A percentile compares a stretch with the other conserved stretches of the same genome.
Evolutionary conservation across 1,140 invertebrate species (phyloP).

Genomic region (Camponotus pennsylvanicus): DNA sequence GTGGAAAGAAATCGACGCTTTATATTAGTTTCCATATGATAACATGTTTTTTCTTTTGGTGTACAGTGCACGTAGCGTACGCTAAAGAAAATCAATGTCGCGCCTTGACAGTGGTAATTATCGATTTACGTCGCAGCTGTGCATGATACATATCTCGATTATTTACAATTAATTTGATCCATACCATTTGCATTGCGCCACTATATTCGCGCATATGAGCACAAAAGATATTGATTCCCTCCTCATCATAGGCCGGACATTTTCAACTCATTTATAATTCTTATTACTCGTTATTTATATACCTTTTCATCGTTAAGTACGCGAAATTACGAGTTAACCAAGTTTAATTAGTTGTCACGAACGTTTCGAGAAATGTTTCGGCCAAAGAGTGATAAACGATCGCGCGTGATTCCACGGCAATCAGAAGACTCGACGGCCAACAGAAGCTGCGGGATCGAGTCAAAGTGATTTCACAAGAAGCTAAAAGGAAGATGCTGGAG

Average conservation of each 20-base stretch:
- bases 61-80: not conserved
- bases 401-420: slow-evolving; percentile 60
- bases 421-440: slow-evolving; percentile 59
- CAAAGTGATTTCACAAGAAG: slow-evolving; percentile 67
- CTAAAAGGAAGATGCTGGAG: slow-evolving; percentile 49
- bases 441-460: slow-evolving; percentile 66
- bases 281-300: not conserved
- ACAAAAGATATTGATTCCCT: not conserved
- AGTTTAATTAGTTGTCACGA: slow-evolving; percentile 9
- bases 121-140: slow-evolving; percentile 33
- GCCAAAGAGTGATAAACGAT: slow-evolving; percentile 41
- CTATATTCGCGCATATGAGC: not conserved
- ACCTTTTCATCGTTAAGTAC: not conserved
- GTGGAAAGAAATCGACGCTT: not conserved
- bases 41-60: not conserved
- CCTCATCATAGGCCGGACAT: not conserved
- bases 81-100: not conserved
- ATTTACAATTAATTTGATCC: slow-evolving; percentile 55
- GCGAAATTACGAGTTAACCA: not conserved
- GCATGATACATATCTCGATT: slow-evolving; percentile 2
- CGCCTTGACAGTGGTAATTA: slow-evolving; percentile 21
- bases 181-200: not conserved
- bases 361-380: not conserved
- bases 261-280: not conserved
- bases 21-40: not conserved